phyloP scores from a whole-genome alignment of 2,797 vertebrate genomes.

The Dicrostonyx torquatus region DNA sequence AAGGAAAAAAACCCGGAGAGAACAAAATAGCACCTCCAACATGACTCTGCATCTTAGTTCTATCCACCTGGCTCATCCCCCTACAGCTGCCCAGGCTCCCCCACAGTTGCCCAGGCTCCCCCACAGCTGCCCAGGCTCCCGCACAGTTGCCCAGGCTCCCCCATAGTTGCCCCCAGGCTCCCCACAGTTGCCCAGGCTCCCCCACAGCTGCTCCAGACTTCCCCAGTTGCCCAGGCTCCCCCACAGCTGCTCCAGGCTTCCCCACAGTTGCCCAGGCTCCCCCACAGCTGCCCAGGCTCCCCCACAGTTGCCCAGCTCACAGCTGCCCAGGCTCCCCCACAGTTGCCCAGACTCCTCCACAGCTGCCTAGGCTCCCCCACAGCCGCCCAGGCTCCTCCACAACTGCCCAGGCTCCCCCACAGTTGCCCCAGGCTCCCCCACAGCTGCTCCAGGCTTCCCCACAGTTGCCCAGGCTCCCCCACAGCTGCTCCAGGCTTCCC shows the following conservation, averaged over 20 bases:
- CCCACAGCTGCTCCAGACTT: too few relatives aligned
- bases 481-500: background rate
- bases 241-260: background rate
- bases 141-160: background rate
- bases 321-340: background rate
- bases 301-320: too few relatives aligned
- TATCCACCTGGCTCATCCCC: fast-evolving
- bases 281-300: fast-evolving
- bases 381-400: fast-evolving
- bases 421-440: background rate
- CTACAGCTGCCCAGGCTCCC: background rate
- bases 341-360: fast-evolving
- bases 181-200: fast-evolving
- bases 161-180: too few relatives aligned
- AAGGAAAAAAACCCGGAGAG: background rate
- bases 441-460: background rate
- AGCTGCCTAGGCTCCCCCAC: background rate
- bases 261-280: background rate
- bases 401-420: background rate
- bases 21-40: background rate
- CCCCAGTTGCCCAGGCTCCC: background rate
- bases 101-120: too few relatives aligned
- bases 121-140: too few relatives aligned
- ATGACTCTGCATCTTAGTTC: background rate
- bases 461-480: background rate